These are phyloP conservation scores for Pyrrhura leucotis DNA, from an alignment of 2,797 vertebrate species.

Conservation along the genomic window DNA sequence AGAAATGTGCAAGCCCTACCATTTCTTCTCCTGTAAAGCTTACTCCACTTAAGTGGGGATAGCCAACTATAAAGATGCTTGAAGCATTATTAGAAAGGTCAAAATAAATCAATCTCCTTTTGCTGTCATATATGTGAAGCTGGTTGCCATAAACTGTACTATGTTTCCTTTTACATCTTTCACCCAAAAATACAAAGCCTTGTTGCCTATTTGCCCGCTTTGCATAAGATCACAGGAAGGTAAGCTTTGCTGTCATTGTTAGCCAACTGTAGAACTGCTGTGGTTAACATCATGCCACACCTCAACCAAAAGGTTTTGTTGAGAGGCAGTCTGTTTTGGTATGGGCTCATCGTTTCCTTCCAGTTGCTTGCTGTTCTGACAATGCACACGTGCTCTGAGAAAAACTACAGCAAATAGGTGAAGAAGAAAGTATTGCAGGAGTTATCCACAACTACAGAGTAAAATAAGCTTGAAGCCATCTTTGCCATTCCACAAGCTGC, in stretches of 20 bases:
- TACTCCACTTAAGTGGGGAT: background rate
- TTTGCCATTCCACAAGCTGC: background rate
- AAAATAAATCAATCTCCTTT: background rate
- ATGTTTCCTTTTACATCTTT: background rate
- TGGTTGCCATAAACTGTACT: background rate
- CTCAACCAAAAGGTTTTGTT: background rate
- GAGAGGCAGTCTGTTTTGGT: background rate
- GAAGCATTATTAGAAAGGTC: background rate
- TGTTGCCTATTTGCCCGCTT: background rate
- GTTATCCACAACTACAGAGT: background rate
- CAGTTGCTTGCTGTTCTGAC: background rate
- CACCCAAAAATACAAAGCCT: background rate
- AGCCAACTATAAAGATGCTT: background rate
- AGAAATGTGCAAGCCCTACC: background rate
- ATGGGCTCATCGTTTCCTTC: background rate
- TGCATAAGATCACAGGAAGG: background rate
- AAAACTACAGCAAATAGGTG: background rate
- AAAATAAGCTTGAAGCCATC: background rate
- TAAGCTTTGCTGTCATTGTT: background rate
- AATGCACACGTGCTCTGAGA: background rate
- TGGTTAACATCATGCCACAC: background rate
- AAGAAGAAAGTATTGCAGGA: background rate
- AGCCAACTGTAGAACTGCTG: accelerated
- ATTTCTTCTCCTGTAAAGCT: constrained; percentile 5
- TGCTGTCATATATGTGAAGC: background rate